Base-by-base conservation (phyloP, 2,797 vertebrate species). In the Gymnopithys bicolor region DNA sequence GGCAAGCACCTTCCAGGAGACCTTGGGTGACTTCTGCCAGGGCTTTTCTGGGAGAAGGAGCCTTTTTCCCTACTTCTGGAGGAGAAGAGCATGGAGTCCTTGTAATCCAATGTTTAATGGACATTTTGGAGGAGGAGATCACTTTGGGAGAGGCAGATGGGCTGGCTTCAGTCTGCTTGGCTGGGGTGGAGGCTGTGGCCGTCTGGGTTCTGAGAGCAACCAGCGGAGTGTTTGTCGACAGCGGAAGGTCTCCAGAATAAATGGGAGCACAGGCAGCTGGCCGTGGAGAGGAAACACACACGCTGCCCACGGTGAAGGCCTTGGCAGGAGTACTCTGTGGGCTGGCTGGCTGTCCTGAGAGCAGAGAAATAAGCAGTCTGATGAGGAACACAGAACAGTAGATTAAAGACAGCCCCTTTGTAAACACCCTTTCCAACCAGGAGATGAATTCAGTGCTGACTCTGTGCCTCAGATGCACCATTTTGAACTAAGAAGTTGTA, bases 61-160 rank as follows among this genome's bases (percentile, higher is more conserved):
- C 96, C 84, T 94, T 91, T 81, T 88, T 95, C 33, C 87, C 87
- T 10, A 41, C 90, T 43, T 95, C 84, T 49, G 97, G 97, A 10
- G 98, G 97, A 10, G 94, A 98, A 32, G 95, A 96, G 59, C 94
- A 97, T 0, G 95, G 97, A 66, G 97, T 98, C 12, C 97, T 98
- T 16, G 98, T 98, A 48, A 99, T 89, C 99, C 99, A 99, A 32
- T 97, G 96, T 89, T 97, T 98, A 96, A 99, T 99, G 24, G 99
- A 98, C 52, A 98, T 94, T 8, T 95, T 97, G 68, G 98, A 97
- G 55, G 97, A 93, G 19, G 96, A 64, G 23, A 87, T 94, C 56
- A 86, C 97, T 43, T 37, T 98, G 30, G 97, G 97, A 93, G 97
- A 98, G 1, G 84, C 7, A 0, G 68, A 95, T 3, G 94, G 89